Conservation (phyloP, 2,797 vertebrate genomes). For the Apogon hyalosoma region DNA sequence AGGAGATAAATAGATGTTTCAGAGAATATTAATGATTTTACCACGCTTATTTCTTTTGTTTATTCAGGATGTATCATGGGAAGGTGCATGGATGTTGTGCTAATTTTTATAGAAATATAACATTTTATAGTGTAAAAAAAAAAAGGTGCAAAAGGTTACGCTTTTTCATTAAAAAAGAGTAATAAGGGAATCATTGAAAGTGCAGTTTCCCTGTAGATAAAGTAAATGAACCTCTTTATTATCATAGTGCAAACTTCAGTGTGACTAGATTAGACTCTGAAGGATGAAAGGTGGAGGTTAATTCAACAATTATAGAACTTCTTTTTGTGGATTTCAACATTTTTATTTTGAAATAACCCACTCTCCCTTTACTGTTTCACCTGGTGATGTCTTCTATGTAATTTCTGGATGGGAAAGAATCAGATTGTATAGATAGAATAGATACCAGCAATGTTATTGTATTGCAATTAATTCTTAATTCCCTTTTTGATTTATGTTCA, state of each 20-base stretch:
- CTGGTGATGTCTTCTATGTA: too few species aligned
- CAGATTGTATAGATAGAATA: too few species aligned
- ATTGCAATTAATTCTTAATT: too few species aligned
- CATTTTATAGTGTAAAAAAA: slow-evolving; percentile 45
- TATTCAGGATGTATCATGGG: slow-evolving; percentile 26
- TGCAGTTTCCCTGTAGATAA: slow-evolving; percentile 60
- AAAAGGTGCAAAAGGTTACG: slow-evolving; percentile 38
- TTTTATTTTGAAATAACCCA: too few species aligned
- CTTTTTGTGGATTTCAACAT: too few species aligned
- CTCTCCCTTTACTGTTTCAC: too few species aligned
- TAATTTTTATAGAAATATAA: slow-evolving; percentile 51
- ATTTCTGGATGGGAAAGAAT: too few species aligned
- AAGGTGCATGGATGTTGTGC: slow-evolving; percentile 1
- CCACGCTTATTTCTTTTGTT: slow-evolving; percentile 21
- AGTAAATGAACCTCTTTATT: slow-evolving; percentile 68
- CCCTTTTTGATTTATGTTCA: too few species aligned
- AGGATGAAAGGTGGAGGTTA: too few species aligned
- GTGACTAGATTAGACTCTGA: slow-evolving; percentile 38
- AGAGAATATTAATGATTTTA: slow-evolving; percentile 47
- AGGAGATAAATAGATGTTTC: slow-evolving; percentile 42
- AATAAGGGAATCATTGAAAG: slow-evolving; percentile 58
- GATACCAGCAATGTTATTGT: too few species aligned
- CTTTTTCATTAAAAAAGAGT: slow-evolving; percentile 64
- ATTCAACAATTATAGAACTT: too few species aligned
- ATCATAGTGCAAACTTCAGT: slow-evolving; percentile 49